Conservation (phyloP, 1,140 invertebrate genomes). For the Aphis gossypii region DNA sequence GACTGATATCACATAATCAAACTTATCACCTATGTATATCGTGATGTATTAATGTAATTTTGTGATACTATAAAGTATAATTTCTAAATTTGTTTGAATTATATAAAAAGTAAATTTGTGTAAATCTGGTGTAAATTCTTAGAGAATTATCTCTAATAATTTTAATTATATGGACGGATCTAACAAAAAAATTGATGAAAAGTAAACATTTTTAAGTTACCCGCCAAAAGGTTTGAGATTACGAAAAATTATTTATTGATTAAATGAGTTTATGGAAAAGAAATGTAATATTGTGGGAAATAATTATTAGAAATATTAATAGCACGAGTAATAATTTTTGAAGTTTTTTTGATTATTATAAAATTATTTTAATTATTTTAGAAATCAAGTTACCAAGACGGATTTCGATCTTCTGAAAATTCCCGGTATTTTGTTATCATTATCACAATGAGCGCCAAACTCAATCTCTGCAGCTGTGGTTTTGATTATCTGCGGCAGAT, state of each 20-base stretch:
- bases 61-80: not conserved
- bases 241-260: not conserved
- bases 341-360: not conserved
- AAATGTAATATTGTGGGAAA: not conserved
- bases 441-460: conserved; percentile 39
- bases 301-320: not conserved
- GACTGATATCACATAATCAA: not conserved
- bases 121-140: not conserved
- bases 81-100: not conserved
- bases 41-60: too few species aligned
- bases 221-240: not conserved
- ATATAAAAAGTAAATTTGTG: not conserved
- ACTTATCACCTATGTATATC: not conserved
- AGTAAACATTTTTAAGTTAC: not conserved
- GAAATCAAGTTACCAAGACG: not conserved
- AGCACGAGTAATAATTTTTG: not conserved
- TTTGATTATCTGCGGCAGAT: not conserved
- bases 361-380: not conserved
- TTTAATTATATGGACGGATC: not conserved
- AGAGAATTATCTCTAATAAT: not conserved
- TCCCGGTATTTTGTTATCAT: conserved; percentile 47
- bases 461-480: not conserved
- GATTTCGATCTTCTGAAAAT: not conserved
- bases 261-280: not conserved
- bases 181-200: not conserved